Evolutionary conservation across 1,140 invertebrate species (phyloP).

Genomic region (Protaetia brevitarsis): DNA sequence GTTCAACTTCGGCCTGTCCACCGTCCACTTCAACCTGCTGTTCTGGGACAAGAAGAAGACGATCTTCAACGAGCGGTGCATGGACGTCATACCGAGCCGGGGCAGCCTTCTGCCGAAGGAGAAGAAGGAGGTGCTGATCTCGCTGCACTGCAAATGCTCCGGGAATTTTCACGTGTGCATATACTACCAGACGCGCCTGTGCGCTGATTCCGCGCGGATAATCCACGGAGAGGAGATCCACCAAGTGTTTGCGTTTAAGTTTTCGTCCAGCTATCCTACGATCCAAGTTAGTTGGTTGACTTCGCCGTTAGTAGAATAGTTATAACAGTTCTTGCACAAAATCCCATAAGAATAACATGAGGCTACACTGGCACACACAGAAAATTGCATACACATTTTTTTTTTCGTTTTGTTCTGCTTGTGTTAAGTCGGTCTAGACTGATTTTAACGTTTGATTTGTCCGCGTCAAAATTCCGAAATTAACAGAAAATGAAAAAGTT

Average conservation of each 20-base stretch:
- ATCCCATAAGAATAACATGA: neutral
- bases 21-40: constrained; percentile 29
- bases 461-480: no score
- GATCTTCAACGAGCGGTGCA: neutral
- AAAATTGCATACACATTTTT: neutral
- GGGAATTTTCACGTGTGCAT: neutral
- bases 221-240: neutral
- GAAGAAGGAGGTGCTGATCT: neutral
- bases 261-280: neutral
- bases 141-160: neutral
- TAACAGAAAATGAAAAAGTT: no score
- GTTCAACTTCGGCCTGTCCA: constrained; percentile 35
- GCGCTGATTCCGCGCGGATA: neutral
- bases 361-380: constrained; percentile 26
- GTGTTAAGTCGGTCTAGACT: no score
- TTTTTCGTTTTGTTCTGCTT: no score
- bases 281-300: neutral
- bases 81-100: neutral
- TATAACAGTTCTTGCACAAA: neutral
- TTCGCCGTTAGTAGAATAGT: neutral
- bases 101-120: neutral
- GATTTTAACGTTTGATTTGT: no score
- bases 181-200: neutral
- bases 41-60: neutral
- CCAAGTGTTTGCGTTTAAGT: neutral